Evolutionary conservation across 2,797 vertebrate species (phyloP), one percentile per base, ranked within the genome.

Genomic region (Erpetoichthys calabaricus): DNA sequence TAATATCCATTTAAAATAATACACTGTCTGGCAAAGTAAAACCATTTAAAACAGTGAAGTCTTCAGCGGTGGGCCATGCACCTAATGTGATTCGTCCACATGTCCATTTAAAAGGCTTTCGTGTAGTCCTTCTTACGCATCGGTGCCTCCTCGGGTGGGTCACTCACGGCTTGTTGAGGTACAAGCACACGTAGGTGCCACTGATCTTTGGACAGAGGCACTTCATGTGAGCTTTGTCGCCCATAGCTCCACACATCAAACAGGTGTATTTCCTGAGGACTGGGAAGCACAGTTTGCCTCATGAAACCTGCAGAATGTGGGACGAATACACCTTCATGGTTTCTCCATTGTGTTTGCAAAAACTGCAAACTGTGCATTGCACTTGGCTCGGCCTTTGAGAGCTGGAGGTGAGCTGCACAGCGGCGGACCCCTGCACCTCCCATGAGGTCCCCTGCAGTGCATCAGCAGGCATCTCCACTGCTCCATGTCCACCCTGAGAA

Each of bases 301-400:
- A 45, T 7, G 64, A 71, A n/a, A 82, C 84, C 62, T 87, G 89
- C 4, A 97, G 74, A 57, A 71, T 49, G 56, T 97, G 93, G 1
- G 85, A 86, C 1, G 56, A 60, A 68, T 84, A 93, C 25, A 94
- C 75, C 8, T 55, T 1, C 47, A 74, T 71, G 0, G 85, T 80
- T 62, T 95, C 92, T 0, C 88, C 88, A 47, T 97, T 94, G 59
- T 89, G 86, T 7, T 81, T 89, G 67, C 92, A 97, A 70, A 97
- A 94, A 1, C 76, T 75, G 65, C 92, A 96, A 4, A 71, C 58
- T 61, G 47, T 71, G 42, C 47, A 62, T 8, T 70, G 55, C 3
- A 1, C 55, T 3, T 0, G 62, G 1, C 42, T 1, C 45, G 1
- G 8, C 60, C 43, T 9, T 56, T 3, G 63, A 45, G 52, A 51